A percentile compares a stretch with the other conserved stretches of the same genome.
These are phyloP conservation scores for Caloenas nicobarica DNA, from an alignment of 2,113 vertebrate species.

Conservation along the genomic window DNA sequence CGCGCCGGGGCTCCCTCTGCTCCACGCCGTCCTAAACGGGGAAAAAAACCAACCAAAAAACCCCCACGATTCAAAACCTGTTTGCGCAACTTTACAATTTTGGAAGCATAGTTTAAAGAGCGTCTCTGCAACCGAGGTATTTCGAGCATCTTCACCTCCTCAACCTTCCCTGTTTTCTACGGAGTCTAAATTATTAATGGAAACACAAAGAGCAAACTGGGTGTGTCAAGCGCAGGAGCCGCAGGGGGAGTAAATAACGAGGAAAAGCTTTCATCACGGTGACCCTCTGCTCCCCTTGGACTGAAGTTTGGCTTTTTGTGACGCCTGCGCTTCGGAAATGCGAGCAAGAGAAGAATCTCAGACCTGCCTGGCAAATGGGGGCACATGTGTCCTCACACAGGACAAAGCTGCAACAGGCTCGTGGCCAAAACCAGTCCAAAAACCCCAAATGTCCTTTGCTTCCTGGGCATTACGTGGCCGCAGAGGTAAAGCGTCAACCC, in stretches of 20 bases:
- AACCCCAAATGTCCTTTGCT: background rate
- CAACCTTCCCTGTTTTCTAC: background rate
- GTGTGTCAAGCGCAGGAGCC: background rate
- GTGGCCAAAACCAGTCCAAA: background rate
- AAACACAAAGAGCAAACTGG: background rate
- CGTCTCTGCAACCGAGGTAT: background rate
- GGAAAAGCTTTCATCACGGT: background rate
- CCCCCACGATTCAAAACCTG: background rate
- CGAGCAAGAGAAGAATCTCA: background rate
- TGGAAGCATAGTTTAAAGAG: background rate
- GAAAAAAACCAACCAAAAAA: background rate
- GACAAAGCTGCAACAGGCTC: background rate
- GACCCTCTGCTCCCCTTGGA: rapidly evolving
- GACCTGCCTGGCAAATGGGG: background rate
- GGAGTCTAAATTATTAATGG: background rate
- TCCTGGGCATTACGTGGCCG: rapidly evolving
- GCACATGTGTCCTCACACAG: too few relatives aligned
- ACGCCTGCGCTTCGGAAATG: rapidly evolving
- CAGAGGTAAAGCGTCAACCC: background rate
- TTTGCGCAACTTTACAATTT: rapidly evolving
- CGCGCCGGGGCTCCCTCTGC: background rate
- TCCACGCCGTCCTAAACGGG: background rate
- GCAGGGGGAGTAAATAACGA: rapidly evolving
- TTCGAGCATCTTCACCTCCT: rapidly evolving
- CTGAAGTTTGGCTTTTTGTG: too few relatives aligned